Conservation (phyloP, 1,140 invertebrate species). For the Eubasilissa regina region DNA sequence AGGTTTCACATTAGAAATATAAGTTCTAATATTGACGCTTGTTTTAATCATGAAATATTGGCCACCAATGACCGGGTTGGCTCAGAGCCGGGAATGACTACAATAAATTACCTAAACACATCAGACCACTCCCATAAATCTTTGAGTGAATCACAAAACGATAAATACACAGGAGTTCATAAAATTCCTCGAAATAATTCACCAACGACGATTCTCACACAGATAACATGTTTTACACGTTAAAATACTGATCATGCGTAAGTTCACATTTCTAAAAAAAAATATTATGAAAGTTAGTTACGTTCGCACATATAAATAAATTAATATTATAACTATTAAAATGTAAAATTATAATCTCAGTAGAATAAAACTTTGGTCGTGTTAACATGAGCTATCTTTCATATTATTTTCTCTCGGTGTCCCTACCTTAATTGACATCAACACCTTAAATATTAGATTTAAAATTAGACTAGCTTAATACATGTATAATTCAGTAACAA, state of each 20-base stretch:
- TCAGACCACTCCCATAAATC: too few species aligned
- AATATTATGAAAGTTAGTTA: slow-evolving; percentile 39
- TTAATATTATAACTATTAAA: background rate
- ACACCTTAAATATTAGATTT: slow-evolving; percentile 18
- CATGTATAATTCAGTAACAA: slow-evolving; percentile 15
- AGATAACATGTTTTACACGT: slow-evolving; percentile 17
- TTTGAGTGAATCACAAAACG: too few species aligned
- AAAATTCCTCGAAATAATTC: background rate
- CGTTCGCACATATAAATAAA: slow-evolving; percentile 36
- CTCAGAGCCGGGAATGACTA: slow-evolving; percentile 6
- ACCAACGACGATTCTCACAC: slow-evolving; percentile 19
- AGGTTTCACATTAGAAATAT: background rate
- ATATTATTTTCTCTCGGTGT: slow-evolving; percentile 24
- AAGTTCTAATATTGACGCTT: background rate
- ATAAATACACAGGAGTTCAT: too few species aligned
- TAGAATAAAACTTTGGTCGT: slow-evolving; percentile 38
- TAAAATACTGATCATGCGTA: slow-evolving; percentile 37
- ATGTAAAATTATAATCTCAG: slow-evolving; percentile 18
- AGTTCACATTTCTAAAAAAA: slow-evolving; percentile 28
- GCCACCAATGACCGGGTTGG: slow-evolving; percentile 13
- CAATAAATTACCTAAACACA: background rate
- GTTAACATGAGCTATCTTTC: slow-evolving; percentile 31
- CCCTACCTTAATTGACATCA: slow-evolving; percentile 38
- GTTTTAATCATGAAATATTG: slow-evolving; percentile 4
- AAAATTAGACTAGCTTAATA: slow-evolving; percentile 41